Evolutionary conservation across 2,797 vertebrate species (phyloP).

Genomic region (Chiroxiphia lanceolata): DNA sequence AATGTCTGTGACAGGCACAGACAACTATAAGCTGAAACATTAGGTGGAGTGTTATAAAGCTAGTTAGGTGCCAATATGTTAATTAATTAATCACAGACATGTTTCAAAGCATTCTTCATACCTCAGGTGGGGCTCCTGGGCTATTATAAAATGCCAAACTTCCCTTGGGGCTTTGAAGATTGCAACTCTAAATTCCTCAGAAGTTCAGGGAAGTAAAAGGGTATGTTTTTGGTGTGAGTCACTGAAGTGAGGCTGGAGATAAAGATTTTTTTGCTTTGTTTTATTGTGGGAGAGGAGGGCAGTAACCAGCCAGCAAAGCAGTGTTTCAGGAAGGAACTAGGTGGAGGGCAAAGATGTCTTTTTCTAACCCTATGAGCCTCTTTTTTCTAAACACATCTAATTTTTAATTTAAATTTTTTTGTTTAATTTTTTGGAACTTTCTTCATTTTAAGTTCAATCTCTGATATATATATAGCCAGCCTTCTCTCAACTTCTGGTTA

Average conservation of each 20-base stretch:
- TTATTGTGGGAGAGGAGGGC: not conserved
- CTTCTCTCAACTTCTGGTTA: not conserved
- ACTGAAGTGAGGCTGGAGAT: constrained; percentile 39
- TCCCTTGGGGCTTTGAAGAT: constrained; percentile 53
- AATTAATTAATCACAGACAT: constrained; percentile 65
- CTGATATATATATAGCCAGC: not conserved
- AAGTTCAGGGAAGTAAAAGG: constrained; percentile 68
- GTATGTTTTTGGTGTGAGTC: constrained; percentile 62
- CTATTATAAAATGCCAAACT: constrained; percentile 58
- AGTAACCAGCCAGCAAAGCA: not conserved
- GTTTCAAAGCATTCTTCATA: constrained; percentile 66
- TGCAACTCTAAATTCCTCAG: constrained; percentile 50
- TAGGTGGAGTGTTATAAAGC: constrained; percentile 29
- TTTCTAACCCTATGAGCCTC: not conserved
- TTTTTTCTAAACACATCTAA: not conserved
- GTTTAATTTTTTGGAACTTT: not conserved
- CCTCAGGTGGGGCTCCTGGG: constrained; percentile 63
- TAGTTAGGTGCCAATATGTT: constrained; percentile 63
- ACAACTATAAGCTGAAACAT: constrained; percentile 52
- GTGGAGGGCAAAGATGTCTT: not conserved
- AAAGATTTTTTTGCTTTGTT: constrained; percentile 51
- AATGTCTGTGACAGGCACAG: constrained; percentile 32
- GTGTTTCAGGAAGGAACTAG: not conserved
- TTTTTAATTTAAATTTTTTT: not conserved
- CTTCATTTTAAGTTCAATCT: not conserved